Evolutionary conservation across 1,140 invertebrate genomes (phyloP), one percentile per base, ranked within the genome.

Genomic region (Eriocheir sinensis): DNA sequence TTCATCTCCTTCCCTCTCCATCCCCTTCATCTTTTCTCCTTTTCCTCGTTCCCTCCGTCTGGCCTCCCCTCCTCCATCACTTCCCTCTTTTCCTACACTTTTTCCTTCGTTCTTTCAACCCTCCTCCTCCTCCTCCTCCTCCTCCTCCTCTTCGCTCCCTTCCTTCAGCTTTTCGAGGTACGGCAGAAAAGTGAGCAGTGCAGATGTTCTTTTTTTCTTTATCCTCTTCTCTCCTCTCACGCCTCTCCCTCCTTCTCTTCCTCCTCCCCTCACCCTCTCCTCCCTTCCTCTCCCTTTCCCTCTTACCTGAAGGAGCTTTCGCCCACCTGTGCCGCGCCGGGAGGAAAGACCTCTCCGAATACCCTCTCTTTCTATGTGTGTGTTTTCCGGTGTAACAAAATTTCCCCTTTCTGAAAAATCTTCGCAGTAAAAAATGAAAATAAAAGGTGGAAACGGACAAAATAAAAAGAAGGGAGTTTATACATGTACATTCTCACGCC

Each of bases 231-330:
- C 88, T 89, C 40, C 44, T 44, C 44, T 38, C 40, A 30, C 40
- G 32, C 40, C 83, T 86, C 83, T 38, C 83, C 17, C 30, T 86
- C 83, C 40, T 44, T 90, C 89, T 90, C 89, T 53, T 48, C 60
- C 89, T 90, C 89, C 36, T n/a, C 60, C 89, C 60, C 89, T 60
- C 44, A 53, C 89, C 53, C 89, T 53, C 89, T 90, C 89, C 34
- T 34, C 34, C 30, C 88, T n/a, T 12, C n/a, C 21, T 9, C 41
- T 89, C 17, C 17, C 44, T 32, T n/a, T 89, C 32, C 44, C 32
- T 32, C 88, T 53, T 38, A 53, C 48, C 48, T 53, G 48, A 53
- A 53, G 48, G 48, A 53, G 48, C 48, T 53, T 53, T 53, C 48
- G 12, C 21, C 48, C 9, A 53, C 48, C 48, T 53, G 48, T 53